Evolutionary conservation across 2,113 vertebrate species (phyloP), one percentile per base, ranked within the genome.

Genomic region (Eidolon helvum): DNA sequence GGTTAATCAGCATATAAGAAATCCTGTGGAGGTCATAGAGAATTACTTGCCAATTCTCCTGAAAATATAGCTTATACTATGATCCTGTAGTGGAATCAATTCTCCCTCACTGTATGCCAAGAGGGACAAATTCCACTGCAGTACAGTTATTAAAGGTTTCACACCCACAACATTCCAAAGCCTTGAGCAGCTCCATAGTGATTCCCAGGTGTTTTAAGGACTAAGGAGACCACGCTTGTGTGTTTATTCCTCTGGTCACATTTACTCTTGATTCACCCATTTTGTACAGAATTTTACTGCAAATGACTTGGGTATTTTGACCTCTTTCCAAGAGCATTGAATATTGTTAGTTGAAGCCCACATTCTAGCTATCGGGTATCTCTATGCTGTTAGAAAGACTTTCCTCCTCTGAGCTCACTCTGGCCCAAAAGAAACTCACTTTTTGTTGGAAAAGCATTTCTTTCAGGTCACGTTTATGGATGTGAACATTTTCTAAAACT

Each of bases 381-480:
- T 69, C 97, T 93, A 90, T 1, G 0, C 33, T 93, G 89, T 35
- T 93, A 55, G 66, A 82, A 96, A 97, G 65, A 80, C 69, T 68
- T 33, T 95, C 94, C 66, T 65, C 18, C 2, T 15, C 61, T 10
- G 30, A 2, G 0, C 30, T 19, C 14, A 78, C 0, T 38, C 40
- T 87, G 90, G 35, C 59, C 94, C 86, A 88, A 97, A 66, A 97
- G 97, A 77, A 48, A 96, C 97, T 90, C 38, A 71, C 30, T 97
- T 91, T 95, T 63, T 63, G 38, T 63, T 96, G 97, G 92, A 82
- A 93, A 96, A 96, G 55, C 68, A 71, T 97, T 92, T 96, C 83
- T 97, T 92, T 96, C 83, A 97, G 94, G 97, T 98, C 65, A 66
- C 48, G 96, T 48, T 96, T 97, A 95, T 84, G 96, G 97, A 97